Conservation (phyloP, 2,113 vertebrate genomes). For the Chlorodrepanis virens region DNA sequence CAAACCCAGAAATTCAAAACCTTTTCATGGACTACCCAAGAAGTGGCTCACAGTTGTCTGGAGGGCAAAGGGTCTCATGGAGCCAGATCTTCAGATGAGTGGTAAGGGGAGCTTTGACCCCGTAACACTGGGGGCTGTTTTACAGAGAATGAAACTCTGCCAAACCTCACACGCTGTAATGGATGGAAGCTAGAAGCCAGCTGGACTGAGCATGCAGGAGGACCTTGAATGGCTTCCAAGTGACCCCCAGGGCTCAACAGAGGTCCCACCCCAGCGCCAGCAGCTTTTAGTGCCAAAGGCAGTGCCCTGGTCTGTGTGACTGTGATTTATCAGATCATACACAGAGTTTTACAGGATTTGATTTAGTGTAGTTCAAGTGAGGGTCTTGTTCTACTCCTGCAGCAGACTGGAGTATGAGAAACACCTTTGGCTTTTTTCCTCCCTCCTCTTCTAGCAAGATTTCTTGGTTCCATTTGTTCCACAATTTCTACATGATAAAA, state of each 20-base stretch:
- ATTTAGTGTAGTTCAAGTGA: neutral
- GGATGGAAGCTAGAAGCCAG: neutral
- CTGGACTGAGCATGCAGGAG: neutral
- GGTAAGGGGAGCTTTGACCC: neutral
- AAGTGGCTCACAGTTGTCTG: neutral
- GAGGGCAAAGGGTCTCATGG: neutral
- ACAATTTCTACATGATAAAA: neutral
- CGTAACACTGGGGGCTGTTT: fast-evolving
- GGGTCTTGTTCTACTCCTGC: neutral
- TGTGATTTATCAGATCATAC: neutral
- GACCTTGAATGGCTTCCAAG: neutral
- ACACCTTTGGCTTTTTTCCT: neutral
- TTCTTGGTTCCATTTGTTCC: neutral
- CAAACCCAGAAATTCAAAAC: constrained; percentile 37
- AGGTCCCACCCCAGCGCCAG: neutral
- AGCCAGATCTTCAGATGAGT: neutral
- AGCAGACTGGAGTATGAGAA: neutral
- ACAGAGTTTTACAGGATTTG: neutral
- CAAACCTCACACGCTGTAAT: neutral
- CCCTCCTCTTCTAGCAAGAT: neutral
- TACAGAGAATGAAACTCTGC: neutral
- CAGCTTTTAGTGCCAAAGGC: neutral
- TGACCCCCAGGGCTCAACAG: neutral
- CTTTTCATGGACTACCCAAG: neutral
- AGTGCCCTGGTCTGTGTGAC: neutral